Evolutionary conservation across 2,113 vertebrate genomes (phyloP), one percentile per base, ranked within the genome.

Genomic region (Nyctibius bracteatus): DNA sequence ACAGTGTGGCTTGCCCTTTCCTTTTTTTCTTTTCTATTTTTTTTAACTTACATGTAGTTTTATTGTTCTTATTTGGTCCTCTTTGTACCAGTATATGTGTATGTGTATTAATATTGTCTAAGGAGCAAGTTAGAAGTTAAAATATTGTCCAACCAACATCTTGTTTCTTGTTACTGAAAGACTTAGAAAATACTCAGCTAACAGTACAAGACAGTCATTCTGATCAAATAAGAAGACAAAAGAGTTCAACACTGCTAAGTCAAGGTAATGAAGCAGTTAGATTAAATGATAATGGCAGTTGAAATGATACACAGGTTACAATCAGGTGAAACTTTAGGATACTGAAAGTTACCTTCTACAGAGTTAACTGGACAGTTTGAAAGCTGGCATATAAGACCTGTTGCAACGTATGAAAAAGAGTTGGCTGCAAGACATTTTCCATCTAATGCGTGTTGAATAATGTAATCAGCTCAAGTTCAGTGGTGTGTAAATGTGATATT

Each of bases 401-500:
- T 66, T 88, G 20, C 31, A 71, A 51, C 14, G 3, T n/a, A 25
- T 62, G n/a, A 77, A 65, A 63, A 44, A 90, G 31, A 78, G 9
- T 5, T 81, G 49, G 9, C 30, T 63, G 55, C 20, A 77, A 80
- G 49, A 55, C 1, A 1, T 16, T 55, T 86, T 57, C 44, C 21
- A 37, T 55, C 19, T n/a, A n/a, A 43, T 1, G 0, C 0, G 0
- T 37, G 13, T 12, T 71, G n/a, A 84, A 55, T 58, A 84, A 83
- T 33, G 27, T 5, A 66, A 55, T 46, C 39, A 5, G 0, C 39
- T 75, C 14, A 66, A 80, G 37, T 80, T 61, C 35, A 20, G 20
- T 84, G 52, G 31, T 46, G 28, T 66, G 28, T 73, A 77, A 81
- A 88, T 63, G 15, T 63, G 46, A 7, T 54, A 41, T 71, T 83